These are phyloP conservation scores for Lamproptera curius DNA, from an alignment of 2,888 invertebrate genomes.

Conservation along the genomic window DNA sequence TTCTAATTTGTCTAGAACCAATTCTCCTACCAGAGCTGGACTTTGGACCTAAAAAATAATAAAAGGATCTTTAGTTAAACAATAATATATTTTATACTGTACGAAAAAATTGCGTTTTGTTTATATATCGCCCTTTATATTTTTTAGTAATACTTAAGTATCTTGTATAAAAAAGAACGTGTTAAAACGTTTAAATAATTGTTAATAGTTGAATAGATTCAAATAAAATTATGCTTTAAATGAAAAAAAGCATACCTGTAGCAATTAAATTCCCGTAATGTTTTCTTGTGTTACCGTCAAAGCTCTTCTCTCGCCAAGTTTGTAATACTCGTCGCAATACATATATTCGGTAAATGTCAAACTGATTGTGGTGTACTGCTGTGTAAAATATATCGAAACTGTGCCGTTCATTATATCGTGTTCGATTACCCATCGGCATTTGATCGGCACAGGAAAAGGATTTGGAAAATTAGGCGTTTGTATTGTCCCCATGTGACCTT, in stretches of 20 bases:
- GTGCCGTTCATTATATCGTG: conserved; percentile 87
- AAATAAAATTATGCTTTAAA: too few species aligned
- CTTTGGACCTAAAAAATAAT: conserved; percentile 82
- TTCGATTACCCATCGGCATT: conserved; percentile 90
- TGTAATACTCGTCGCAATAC: conserved; percentile 84
- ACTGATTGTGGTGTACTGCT: conserved; percentile 90
- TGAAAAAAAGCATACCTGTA: conserved; percentile 64
- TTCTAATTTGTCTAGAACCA: conserved; percentile 84
- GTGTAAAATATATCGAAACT: conserved; percentile 92
- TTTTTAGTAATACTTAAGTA: too few species aligned
- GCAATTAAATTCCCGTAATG: conserved; percentile 81
- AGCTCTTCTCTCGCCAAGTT: conserved; percentile 81
- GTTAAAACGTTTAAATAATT: too few species aligned
- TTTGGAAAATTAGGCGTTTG: conserved; percentile 92
- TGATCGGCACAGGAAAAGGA: conserved; percentile 88
- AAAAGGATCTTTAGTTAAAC: too few species aligned
- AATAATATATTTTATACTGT: too few species aligned
- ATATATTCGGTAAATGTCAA: conserved; percentile 86
- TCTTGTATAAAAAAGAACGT: too few species aligned
- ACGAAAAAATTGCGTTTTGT: too few species aligned
- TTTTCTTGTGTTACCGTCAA: conserved; percentile 86
- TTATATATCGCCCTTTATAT: too few species aligned
- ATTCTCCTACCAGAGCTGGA: conserved; percentile 88
- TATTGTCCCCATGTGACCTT: conserved; percentile 82
- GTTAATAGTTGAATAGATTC: too few species aligned